phyloP scores from a whole-genome alignment of 2,888 invertebrate species.

The Leptinotarsa tumamoca region DNA sequence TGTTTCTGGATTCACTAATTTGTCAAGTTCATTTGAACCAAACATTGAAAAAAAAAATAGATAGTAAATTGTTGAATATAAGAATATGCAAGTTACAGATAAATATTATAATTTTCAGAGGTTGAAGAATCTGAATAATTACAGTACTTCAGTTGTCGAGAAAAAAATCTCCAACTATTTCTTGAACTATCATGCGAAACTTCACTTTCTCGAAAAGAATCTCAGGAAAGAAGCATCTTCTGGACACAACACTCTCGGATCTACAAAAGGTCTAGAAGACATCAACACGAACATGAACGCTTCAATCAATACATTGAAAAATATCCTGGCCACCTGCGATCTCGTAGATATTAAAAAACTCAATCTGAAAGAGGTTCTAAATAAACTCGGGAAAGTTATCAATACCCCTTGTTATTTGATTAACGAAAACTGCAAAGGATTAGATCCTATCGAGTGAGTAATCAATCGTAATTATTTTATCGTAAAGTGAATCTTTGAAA shows the following conservation, averaged over 20 bases:
- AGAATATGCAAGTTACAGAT: no score
- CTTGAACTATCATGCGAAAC: conserved; percentile 39
- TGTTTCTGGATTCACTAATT: no score
- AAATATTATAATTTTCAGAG: conserved; percentile 34
- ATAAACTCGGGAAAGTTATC: conserved; percentile 44
- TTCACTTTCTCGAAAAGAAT: conserved; percentile 39
- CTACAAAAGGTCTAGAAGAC: conserved; percentile 34
- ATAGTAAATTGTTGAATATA: no score
- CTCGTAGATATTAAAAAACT: conserved; percentile 43
- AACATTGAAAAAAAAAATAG: no score
- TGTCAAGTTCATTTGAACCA: no score
- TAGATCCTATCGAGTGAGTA: conserved; percentile 45
- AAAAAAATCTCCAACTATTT: conserved; percentile 43
- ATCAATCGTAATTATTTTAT: not conserved
- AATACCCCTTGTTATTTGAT: conserved; percentile 50
- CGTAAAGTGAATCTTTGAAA: not conserved
- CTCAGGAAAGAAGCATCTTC: conserved; percentile 32
- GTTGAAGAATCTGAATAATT: conserved; percentile 33
- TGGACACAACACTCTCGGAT: conserved; percentile 7
- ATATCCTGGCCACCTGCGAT: conserved; percentile 41
- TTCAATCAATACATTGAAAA: conserved; percentile 44
- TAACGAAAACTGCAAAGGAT: conserved; percentile 26
- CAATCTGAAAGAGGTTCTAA: conserved; percentile 47
- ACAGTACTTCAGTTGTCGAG: conserved; percentile 33
- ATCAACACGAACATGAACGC: conserved; percentile 37